Conservation (phyloP, 2,113 vertebrate genomes). For the Brachypteracias leptosomus region DNA sequence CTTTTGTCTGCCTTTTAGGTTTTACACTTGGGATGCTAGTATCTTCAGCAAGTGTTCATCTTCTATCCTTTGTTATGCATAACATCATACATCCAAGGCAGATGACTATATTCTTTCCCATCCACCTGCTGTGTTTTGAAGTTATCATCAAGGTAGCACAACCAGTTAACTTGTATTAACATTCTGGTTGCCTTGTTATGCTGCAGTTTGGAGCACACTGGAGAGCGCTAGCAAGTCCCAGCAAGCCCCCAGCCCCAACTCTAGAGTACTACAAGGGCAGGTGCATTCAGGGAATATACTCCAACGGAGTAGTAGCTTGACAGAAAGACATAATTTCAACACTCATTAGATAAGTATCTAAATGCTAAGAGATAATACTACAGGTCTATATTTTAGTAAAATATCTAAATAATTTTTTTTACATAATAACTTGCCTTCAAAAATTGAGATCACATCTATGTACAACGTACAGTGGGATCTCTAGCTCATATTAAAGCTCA, state of each 20-base stretch:
- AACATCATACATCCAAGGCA: not conserved
- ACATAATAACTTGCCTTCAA: not conserved
- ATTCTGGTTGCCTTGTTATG: not conserved
- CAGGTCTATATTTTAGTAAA: not conserved
- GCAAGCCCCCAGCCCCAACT: not conserved
- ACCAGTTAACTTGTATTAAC: not conserved
- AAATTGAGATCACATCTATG: not conserved
- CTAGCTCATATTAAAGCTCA: not conserved
- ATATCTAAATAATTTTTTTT: not conserved
- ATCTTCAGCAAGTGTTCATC: not conserved
- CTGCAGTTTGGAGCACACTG: not conserved
- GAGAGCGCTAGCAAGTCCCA: not conserved
- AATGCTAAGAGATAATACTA: not conserved
- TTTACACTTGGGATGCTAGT: not conserved
- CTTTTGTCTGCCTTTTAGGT: not conserved
- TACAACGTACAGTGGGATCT: not conserved
- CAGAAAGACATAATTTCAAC: not conserved
- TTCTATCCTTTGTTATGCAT: not conserved
- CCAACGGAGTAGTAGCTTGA: not conserved
- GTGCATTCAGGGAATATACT: not conserved
- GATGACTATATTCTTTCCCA: not conserved
- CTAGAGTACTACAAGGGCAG: not conserved
- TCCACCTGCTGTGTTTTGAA: not conserved
- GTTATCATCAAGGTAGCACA: not conserved
- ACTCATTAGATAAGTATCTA: not conserved